These are phyloP conservation scores for Pontoporia blainvillei DNA, from an alignment of 2,113 vertebrate species.

Conservation along the genomic window DNA sequence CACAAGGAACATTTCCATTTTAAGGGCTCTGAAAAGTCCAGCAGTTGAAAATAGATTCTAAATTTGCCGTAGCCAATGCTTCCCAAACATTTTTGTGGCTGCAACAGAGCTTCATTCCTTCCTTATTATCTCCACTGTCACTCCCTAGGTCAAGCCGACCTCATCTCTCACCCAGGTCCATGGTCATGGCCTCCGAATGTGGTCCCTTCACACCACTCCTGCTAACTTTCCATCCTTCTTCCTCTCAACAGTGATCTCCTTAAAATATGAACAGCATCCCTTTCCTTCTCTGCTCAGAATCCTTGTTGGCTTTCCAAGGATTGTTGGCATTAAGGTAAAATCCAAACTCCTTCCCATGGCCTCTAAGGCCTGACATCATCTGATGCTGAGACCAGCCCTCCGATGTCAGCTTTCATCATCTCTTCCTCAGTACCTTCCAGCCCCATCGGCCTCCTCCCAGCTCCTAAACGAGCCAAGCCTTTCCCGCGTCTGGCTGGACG, in stretches of 20 bases:
- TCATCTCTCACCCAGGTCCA: background rate
- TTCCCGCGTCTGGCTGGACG: background rate
- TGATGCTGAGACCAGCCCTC: background rate
- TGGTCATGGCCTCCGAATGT: background rate
- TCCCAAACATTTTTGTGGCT: background rate
- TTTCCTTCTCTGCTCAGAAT: background rate
- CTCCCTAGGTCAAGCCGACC: background rate
- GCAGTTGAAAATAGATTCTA: background rate
- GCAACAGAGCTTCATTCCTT: background rate
- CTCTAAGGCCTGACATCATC: rapidly evolving
- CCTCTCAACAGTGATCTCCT: background rate
- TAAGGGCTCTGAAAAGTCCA: background rate
- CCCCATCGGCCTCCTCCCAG: background rate
- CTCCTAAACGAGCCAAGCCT: background rate
- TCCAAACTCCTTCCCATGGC: background rate
- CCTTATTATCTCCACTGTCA: background rate
- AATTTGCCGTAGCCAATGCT: background rate
- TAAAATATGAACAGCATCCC: background rate
- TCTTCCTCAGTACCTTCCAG: background rate
- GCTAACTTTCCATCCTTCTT: background rate
- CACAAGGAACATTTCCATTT: background rate
- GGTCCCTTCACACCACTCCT: background rate
- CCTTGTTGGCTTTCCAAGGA: background rate
- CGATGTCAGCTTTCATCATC: background rate
- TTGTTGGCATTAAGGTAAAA: background rate